phyloP scores from a whole-genome alignment of 2,888 invertebrate genomes.

The Lamproptera curius region DNA sequence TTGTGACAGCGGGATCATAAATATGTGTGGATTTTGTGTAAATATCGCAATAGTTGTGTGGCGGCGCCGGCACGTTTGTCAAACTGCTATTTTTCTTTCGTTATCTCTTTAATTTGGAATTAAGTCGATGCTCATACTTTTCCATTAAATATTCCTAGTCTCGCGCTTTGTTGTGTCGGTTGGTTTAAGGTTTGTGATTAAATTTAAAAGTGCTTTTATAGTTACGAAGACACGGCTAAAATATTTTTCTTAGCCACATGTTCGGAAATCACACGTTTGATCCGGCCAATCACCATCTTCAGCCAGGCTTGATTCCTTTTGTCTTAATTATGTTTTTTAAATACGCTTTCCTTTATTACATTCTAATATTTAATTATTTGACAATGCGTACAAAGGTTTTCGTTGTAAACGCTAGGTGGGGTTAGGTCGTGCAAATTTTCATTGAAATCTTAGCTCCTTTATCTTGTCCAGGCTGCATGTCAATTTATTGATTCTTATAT shows the following conservation, averaged over 20 bases:
- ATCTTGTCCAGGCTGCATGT: not conserved
- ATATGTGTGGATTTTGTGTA: conserved; percentile 65
- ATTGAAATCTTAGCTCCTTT: conserved; percentile 5
- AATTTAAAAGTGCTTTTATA: conserved; percentile 42
- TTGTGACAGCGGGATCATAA: conserved; percentile 52
- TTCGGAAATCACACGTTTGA: conserved; percentile 52
- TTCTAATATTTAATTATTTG: conserved; percentile 21
- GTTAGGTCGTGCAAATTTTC: conserved; percentile 50
- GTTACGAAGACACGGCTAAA: conserved; percentile 53
- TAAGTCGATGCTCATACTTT: conserved; percentile 45
- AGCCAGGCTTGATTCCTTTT: conserved; percentile 36
- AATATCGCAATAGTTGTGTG: conserved; percentile 53
- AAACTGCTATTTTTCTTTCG: conserved; percentile 61
- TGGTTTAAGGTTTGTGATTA: conserved; percentile 42
- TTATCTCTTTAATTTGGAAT: conserved; percentile 42
- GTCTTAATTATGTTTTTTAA: conserved; percentile 8
- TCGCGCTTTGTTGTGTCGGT: conserved; percentile 38
- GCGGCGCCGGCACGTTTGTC: conserved; percentile 75
- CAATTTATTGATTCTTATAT: not conserved
- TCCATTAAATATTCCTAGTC: conserved; percentile 34
- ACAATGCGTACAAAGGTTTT: conserved; percentile 33
- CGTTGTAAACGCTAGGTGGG: conserved; percentile 54
- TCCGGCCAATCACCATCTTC: conserved; percentile 36
- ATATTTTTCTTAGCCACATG: conserved; percentile 71
- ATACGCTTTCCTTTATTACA: conserved; percentile 23